Evolutionary conservation across 2,797 vertebrate genomes (phyloP), one percentile per base, ranked within the genome.

Genomic region (Macroramphosus scolopax): DNA sequence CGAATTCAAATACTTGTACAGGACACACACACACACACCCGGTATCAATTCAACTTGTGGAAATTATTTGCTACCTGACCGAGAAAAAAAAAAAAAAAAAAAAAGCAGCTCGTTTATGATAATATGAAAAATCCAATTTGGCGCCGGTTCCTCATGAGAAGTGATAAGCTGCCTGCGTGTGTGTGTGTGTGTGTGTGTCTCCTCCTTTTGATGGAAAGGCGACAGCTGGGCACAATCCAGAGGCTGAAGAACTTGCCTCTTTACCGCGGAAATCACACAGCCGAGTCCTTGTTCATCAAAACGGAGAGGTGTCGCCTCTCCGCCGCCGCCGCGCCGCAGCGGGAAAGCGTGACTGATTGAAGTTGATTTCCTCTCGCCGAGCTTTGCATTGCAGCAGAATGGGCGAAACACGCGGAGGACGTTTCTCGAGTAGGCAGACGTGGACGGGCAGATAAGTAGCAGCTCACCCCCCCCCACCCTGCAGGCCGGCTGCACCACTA

Each of bases 331-430:
- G n/a, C n/a, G 12, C 50, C 36, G 14, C 63, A 20, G 58, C 63
- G 24, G 61, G 61, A 72, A 63, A 62, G 75, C 47, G 33, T 69
- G 58, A 78, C 81, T 73, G 72, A 80, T 81, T 77, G 70, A 77
- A 85, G 68, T 75, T 65, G 68, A 82, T 82, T 79, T 78, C 42
- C 68, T 50, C 54, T 77, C 25, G 24, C 61, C 49, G 59, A 51
- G 66, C 62, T 73, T 80, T 76, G 74, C 71, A 63, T 75, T 20
- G 46, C 63, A 28, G 55, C 48, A 41, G 44, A 77, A 72, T 55
- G 36, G 51, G n/a, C 17, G 33, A 73, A 63, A 73, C 59, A 58
- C 16, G 61, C 48, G 38, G 63, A 57, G 71, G 59, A n/a, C n/a
- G n/a, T n/a, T 8, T 32, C 31, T 61, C 17, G 51, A 64, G 68